Evolutionary conservation across 1,140 invertebrate species (phyloP).

Genomic region (Pseudachorutes palmiensis): DNA sequence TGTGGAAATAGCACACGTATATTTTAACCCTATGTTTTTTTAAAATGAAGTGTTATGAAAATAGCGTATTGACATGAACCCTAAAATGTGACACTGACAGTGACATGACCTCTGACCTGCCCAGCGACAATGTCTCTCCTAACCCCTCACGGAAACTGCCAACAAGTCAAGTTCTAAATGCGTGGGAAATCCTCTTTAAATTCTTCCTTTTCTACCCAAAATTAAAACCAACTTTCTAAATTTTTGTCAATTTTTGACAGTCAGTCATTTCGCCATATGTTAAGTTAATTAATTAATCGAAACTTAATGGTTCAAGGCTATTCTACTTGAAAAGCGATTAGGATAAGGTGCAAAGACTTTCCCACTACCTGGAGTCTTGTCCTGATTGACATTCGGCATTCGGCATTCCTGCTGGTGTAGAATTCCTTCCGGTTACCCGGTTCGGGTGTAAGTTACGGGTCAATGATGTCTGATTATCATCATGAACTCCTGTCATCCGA

Average conservation of each 20-base stretch:
- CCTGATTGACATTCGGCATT: background rate
- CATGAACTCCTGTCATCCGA: background rate
- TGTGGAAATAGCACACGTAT: too few relatives aligned
- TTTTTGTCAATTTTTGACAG: conserved; percentile 4
- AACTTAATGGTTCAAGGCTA: background rate
- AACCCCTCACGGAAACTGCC: too few relatives aligned
- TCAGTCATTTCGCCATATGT: background rate
- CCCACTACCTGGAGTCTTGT: background rate
- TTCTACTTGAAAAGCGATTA: background rate
- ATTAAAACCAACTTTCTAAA: too few relatives aligned
- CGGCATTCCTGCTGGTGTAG: background rate
- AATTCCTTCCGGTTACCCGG: background rate
- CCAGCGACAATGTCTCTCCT: too few relatives aligned
- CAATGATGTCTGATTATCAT: background rate
- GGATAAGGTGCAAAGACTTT: background rate
- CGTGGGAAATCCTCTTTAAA: too few relatives aligned
- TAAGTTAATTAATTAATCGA: background rate
- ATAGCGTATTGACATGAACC: too few relatives aligned
- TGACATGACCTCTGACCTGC: too few relatives aligned
- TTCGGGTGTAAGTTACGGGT: background rate
- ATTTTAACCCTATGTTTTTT: too few relatives aligned
- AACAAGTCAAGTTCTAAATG: too few relatives aligned
- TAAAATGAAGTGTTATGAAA: too few relatives aligned
- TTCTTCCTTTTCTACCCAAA: too few relatives aligned
- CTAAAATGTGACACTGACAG: too few relatives aligned